Base-by-base conservation (phyloP, 2,888 invertebrate species). In the Campoletis raptor region DNA sequence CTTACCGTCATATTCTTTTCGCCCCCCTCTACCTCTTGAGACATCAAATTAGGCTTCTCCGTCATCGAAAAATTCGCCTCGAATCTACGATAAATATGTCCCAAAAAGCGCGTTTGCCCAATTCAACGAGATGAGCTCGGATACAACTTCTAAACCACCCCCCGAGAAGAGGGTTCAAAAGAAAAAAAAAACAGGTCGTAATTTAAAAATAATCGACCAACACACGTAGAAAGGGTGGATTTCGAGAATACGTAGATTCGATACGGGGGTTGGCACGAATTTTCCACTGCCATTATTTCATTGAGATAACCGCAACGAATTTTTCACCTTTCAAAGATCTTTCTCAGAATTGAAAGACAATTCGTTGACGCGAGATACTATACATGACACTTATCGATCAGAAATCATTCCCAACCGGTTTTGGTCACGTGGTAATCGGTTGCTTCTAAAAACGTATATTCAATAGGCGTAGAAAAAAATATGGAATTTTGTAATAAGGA, bases 131-230 rank as follows among this genome's bases (percentile, higher is more conserved):
- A 66, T 37, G 21, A 54, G 42, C 66, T 48, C 10, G 9, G 66
- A 18, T 24, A 64, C 42, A 70, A 76, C 54, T 42, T 72, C 21
- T 73, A 83, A 80, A 66, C 73, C 45, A 66, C 73, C 36, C 66
- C 37, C 61, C 66, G 37, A 48, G 54, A 30, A 45, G 78, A 45
- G 66, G 69, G 82, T 61, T 74, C 24, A 48, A 57, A 45, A 77
- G 64, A 69, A 57, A 66, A 69, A 57, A 52, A 30, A 61, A 61
- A 61, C 30, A 61, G 30, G 85, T 87, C 83, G 85, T 87, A 85
- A 87, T 85, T 87, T 83, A 85, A 77, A 81, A 78, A 85, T 85
- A 54, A 85, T 87, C 85, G 82, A 85, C 76, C 80, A 48, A 21
- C 67, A 21, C 67, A 61, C 67, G 67, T 21, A 52, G 64, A 42